These are phyloP conservation scores for Condylostylus longicornis DNA, from an alignment of 1,140 invertebrate species.

Conservation along the genomic window DNA sequence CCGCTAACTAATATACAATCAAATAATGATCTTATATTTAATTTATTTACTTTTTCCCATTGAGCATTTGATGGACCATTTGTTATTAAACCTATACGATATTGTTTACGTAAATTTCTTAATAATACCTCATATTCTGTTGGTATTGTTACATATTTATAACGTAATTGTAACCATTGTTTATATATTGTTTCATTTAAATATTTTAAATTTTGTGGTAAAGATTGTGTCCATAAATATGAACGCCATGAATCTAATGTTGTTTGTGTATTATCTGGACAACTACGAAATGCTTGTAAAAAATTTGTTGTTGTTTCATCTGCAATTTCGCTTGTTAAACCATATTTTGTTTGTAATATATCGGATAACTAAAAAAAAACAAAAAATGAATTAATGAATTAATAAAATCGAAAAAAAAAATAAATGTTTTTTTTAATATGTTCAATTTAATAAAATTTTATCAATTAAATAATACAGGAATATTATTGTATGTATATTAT, in stretches of 20 bases:
- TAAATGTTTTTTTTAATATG: no score
- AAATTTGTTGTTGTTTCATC: constrained; percentile 45
- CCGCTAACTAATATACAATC: constrained; percentile 66
- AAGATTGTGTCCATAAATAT: constrained; percentile 55
- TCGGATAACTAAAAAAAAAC: constrained; percentile 45
- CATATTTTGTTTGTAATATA: constrained; percentile 49
- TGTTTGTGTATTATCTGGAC: constrained; percentile 55
- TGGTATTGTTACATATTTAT: constrained; percentile 49
- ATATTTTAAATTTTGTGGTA: constrained; percentile 55
- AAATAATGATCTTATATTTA: constrained; percentile 53
- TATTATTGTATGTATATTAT: no score
- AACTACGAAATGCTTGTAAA: constrained; percentile 56
- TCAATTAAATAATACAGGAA: no score
- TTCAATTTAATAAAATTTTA: no score
- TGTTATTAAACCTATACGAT: constrained; percentile 60
- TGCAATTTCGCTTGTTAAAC: constrained; percentile 44
- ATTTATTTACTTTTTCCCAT: constrained; percentile 65
- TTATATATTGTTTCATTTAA: constrained; percentile 52
- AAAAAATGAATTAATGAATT: no score
- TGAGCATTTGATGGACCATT: constrained; percentile 71
- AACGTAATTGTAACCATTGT: constrained; percentile 60
- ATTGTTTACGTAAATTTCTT: constrained; percentile 40
- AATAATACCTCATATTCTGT: constrained; percentile 49
- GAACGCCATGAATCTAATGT: constrained; percentile 58
- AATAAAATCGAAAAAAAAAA: no score